phyloP scores from a whole-genome alignment of 2,113 vertebrate species.

The Brevimyrus niger region DNA sequence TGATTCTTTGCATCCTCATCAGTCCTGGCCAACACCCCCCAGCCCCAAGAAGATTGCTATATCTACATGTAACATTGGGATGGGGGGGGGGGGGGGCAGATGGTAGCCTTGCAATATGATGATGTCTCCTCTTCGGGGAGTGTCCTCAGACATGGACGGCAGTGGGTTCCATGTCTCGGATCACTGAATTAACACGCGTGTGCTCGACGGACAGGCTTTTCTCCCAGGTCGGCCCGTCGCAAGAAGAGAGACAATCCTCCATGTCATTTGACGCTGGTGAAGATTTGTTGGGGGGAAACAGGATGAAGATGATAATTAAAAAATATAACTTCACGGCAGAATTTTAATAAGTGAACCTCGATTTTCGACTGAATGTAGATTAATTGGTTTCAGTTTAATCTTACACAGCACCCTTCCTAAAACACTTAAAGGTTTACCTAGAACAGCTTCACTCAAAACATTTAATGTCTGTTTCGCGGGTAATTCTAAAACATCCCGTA shows the following conservation, averaged over 20 bases:
- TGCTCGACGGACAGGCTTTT: background rate
- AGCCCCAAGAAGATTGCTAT: background rate
- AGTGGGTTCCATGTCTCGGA: background rate
- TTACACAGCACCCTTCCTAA: background rate
- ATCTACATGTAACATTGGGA: background rate
- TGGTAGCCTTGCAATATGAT: background rate
- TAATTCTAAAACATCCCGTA: background rate
- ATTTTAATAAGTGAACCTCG: background rate
- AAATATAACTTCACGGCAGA: background rate
- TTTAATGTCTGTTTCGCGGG: background rate
- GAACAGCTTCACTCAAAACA: background rate
- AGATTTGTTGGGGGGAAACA: background rate
- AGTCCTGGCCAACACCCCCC: background rate
- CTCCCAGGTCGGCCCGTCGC: background rate
- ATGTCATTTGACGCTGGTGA: background rate
- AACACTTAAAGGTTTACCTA: background rate
- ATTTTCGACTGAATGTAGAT: background rate
- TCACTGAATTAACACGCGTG: background rate
- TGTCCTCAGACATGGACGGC: background rate
- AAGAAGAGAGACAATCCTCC: background rate
- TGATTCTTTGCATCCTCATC: background rate
- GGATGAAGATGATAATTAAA: background rate
- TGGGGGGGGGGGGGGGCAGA: background rate
- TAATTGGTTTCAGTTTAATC: background rate
- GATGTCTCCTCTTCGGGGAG: background rate